Conservation (phyloP, 2,888 invertebrate species). For the Drosophila prostipennis region DNA sequence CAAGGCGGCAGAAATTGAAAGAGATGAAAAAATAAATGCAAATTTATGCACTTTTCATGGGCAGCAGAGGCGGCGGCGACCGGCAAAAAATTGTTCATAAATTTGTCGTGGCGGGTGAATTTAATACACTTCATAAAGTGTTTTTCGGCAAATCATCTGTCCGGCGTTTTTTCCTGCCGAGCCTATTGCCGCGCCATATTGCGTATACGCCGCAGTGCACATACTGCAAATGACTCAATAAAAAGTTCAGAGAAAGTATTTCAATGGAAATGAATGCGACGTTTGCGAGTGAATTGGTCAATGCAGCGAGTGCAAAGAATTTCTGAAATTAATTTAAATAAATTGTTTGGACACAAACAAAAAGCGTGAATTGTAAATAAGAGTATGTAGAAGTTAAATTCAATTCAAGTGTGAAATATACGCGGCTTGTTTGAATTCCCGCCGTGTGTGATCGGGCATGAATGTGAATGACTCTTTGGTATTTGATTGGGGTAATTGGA, state of each 20-base stretch:
- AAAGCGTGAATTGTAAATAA: slow-evolving; percentile 16
- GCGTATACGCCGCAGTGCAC: slow-evolving; percentile 71
- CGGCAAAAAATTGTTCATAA: slow-evolving; percentile 60
- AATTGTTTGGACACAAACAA: slow-evolving; percentile 40
- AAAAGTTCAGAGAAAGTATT: slow-evolving; percentile 27
- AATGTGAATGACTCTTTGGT: slow-evolving; percentile 5
- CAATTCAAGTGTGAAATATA: slow-evolving; percentile 53
- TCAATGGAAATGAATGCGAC: slow-evolving; percentile 27
- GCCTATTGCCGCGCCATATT: slow-evolving; percentile 66
- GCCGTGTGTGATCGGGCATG: slow-evolving; percentile 16
- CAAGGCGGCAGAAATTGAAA: slow-evolving; percentile 32
- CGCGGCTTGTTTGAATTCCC: slow-evolving; percentile 20
- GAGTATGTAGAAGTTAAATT: slow-evolving; percentile 19
- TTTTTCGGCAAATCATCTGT: slow-evolving; percentile 47
- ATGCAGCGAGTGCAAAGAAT: slow-evolving; percentile 16
- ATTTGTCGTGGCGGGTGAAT: slow-evolving; percentile 52
- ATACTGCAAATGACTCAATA: slow-evolving; percentile 59
- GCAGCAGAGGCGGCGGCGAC: slow-evolving; percentile 29
- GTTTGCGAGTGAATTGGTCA: slow-evolving; percentile 29
- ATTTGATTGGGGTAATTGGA: slow-evolving; percentile 7
- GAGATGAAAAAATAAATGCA: slow-evolving; percentile 54
- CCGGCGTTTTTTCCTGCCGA: slow-evolving; percentile 15
- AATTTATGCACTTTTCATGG: slow-evolving; percentile 73
- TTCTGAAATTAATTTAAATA: slow-evolving; percentile 61
- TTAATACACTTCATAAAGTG: slow-evolving; percentile 68